Base-by-base conservation (phyloP, 2,113 vertebrate species). In the Daubentonia madagascariensis region DNA sequence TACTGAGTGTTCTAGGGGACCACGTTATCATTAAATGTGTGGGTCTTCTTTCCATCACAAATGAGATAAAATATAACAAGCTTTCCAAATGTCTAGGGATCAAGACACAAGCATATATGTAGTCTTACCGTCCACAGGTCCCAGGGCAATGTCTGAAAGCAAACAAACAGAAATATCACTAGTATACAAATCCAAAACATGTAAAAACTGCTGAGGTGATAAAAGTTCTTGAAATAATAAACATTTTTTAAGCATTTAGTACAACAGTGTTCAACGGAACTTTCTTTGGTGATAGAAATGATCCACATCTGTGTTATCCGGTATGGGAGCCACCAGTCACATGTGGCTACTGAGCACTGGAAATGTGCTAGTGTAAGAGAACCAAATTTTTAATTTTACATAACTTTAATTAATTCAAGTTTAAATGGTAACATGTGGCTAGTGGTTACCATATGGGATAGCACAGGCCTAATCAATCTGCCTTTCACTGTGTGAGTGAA, bases 101-200 rank as follows among this genome's bases (percentile, higher is more conserved):
- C 68, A 37, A 96, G 75, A 94, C 96, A 94, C 11, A 92, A 40
- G 37, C 50, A 90, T 70, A 5, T 37, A 83, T 0, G 78, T 68
- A 43, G 25, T 95, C 99, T 99, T 98, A 99, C 99, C 99, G 99
- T 99, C 99, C 99, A 99, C 40, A 99, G 98, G 94, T 99, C 99
- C 99, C 99, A 99, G 1, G 99, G 99, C 72, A 99, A 98, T 23
- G 99, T 99, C 99, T 99, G 98, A 96, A 98, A 98, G 92, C 86
- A 97, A 98, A 86, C 0, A 91, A 98, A 96, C 59, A 80, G 97
- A 98, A 98, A 97, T 25, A 93, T 5, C 30, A 2, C 97, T 92
- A 95, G 10, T 70, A 52, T 72, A 85, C 22, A 83, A 89, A 70
- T 73, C 11, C 14, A 14, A 85, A 72, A 8, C 20, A 63, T 32